These are phyloP conservation scores for Dermolepida albohirtum DNA, from an alignment of 2,888 invertebrate species.

Conservation along the genomic window DNA sequence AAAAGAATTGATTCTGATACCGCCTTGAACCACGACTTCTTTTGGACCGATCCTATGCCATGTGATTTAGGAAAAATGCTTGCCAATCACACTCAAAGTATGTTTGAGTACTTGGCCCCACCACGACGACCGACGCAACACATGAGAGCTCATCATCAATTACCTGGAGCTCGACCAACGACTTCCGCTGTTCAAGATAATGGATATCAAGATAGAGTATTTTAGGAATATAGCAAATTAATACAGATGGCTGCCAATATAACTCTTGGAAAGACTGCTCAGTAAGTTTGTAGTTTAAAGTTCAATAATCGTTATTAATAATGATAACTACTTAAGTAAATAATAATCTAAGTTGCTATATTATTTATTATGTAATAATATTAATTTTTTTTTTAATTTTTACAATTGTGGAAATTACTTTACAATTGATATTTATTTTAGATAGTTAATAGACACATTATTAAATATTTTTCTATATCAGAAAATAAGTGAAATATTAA, in stretches of 20 bases:
- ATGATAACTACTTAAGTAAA: too few relatives aligned
- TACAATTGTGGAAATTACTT: too few relatives aligned
- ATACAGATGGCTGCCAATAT: background rate
- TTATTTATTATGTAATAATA: too few relatives aligned
- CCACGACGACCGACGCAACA: slow-evolving; percentile 76
- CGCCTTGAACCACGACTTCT: slow-evolving; percentile 97
- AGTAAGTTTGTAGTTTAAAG: background rate
- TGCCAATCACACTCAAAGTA: slow-evolving; percentile 89
- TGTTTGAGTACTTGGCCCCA: slow-evolving; percentile 93
- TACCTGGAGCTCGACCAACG: slow-evolving; percentile 68
- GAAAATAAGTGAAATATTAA: too few relatives aligned
- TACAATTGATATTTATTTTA: too few relatives aligned
- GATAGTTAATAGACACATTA: too few relatives aligned
- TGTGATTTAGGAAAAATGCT: slow-evolving; percentile 92
- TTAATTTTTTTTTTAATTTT: too few relatives aligned
- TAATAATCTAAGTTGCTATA: too few relatives aligned
- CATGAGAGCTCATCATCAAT: slow-evolving; percentile 74
- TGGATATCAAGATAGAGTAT: slow-evolving; percentile 88
- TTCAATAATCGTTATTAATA: too few relatives aligned
- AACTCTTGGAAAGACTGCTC: background rate
- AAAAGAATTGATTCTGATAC: slow-evolving; percentile 91
- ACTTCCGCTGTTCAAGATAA: slow-evolving; percentile 74
- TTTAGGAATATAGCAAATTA: slow-evolving; percentile 65
- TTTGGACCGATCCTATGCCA: slow-evolving; percentile 98
- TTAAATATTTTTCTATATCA: too few relatives aligned